Evolutionary conservation across 2,797 vertebrate species (phyloP), one percentile per base, ranked within the genome.

Genomic region (Malurus leucopterus): DNA sequence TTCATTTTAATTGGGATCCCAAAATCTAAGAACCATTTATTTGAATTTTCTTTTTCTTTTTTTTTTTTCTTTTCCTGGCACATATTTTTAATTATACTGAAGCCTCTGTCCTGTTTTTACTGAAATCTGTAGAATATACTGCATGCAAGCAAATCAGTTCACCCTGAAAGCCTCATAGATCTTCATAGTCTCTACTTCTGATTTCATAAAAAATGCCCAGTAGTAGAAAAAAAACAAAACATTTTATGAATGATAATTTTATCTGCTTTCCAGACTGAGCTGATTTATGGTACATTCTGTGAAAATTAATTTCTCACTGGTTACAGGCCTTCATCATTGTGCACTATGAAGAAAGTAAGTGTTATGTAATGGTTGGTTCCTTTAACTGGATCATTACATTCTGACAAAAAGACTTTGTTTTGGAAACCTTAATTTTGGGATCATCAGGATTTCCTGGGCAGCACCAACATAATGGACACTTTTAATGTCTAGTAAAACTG

Each of bases 341-440:
- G 9, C 50, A 34, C 49, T 95, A 32, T 7, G 68, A 88, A 84
- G 73, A 91, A 96, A 88, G 61, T 62, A 46, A 14, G 21, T 74
- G 58, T 84, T 92, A 32, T 68, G 22, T 82, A 73, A 91, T 68
- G 72, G 80, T 84, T 91, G 49, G 30, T 82, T 85, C 70, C 53
- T 89, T 93, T 90, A 92, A 81, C 53, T 71, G 16, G 20, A 84
- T 89, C 46, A 70, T 79, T 87, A 57, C 87, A 91, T 89, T 86
- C 79, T 94, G 44, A 91, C 86, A 80, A 89, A 93, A 93, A 91
- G 20, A 70, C 34, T 83, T 93, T 84, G 59, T 50, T 81, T 74
- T 62, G 40, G 46, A 40, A 89, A 57, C 75, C 17, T 81, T 93
- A 68, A 82, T 89, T 74, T 91, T 82, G 30, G 57, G 43, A 92